Conservation (phyloP, 2,113 vertebrate species). For the Semicossyphus pulcher region DNA sequence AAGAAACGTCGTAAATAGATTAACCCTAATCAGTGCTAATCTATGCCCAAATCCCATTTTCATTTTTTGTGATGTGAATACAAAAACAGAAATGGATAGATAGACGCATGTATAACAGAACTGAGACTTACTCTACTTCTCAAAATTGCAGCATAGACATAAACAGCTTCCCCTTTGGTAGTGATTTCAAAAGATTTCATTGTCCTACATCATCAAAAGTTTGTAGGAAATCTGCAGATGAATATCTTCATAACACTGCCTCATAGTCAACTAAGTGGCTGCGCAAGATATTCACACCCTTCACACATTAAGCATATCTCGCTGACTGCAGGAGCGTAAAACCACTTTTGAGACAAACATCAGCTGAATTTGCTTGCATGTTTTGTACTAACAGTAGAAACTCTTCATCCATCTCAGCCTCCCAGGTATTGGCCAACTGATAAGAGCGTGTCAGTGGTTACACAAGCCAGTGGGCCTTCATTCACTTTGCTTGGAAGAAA, state of each 20-base stretch:
- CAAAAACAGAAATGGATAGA: slow-evolving; percentile 1
- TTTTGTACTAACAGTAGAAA: not conserved
- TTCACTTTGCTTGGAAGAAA: not conserved
- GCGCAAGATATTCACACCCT: too few species aligned
- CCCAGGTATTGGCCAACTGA: not conserved
- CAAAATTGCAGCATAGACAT: slow-evolving; percentile 15
- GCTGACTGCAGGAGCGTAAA: slow-evolving; percentile 13
- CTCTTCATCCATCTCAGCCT: not conserved
- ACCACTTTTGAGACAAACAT: not conserved
- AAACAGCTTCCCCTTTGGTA: slow-evolving; percentile 38
- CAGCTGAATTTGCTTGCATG: not conserved
- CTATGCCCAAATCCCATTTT: not conserved
- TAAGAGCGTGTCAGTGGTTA: slow-evolving; percentile 2
- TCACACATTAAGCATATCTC: not conserved
- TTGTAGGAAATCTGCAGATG: not conserved
- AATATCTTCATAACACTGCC: not conserved
- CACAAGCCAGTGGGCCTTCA: slow-evolving; percentile 7
- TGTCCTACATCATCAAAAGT: not conserved
- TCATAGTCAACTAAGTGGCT: not conserved
- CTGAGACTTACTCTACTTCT: slow-evolving; percentile 25
- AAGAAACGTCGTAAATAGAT: not conserved
- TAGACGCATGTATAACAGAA: slow-evolving; percentile 38
- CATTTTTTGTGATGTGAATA: not conserved
- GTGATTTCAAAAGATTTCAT: not conserved
- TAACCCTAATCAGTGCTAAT: not conserved